Conservation (phyloP, 2,797 vertebrate genomes). For the Sitta carolinensis region DNA sequence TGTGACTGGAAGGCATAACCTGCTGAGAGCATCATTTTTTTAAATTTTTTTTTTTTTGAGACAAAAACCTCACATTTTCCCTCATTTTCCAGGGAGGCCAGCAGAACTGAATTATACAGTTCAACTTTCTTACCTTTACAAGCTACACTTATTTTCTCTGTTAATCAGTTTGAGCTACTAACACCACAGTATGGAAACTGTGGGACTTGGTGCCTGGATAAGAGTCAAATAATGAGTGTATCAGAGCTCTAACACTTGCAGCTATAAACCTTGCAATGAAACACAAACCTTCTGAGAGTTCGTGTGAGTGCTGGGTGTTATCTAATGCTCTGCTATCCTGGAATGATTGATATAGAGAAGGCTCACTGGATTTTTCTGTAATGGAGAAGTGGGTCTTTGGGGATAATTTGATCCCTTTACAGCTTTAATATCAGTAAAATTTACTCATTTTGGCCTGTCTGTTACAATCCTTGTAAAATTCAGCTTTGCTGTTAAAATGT, state of each 20-base stretch:
- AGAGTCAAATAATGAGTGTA: background rate
- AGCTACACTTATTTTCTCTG: background rate
- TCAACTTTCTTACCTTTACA: background rate
- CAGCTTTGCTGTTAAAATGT: background rate
- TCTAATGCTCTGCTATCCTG: background rate
- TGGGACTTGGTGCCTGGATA: background rate
- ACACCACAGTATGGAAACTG: background rate
- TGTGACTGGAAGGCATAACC: background rate
- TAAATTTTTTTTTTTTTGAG: background rate
- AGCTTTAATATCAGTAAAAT: background rate
- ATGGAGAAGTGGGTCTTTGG: background rate
- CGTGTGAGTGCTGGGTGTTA: background rate
- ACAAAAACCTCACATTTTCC: background rate
- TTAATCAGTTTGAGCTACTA: background rate
- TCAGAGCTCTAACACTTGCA: background rate
- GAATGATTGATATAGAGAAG: background rate
- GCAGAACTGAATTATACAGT: background rate
- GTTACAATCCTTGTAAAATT: background rate
- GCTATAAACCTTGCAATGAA: background rate
- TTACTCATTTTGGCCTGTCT: background rate
- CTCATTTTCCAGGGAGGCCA: background rate
- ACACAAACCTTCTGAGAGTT: background rate
- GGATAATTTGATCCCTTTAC: background rate
- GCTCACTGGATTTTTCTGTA: background rate
- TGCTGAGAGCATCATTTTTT: background rate